These are phyloP conservation scores for Anarhynchus alexandrinus DNA, from an alignment of 2,113 vertebrate genomes.

Conservation along the genomic window DNA sequence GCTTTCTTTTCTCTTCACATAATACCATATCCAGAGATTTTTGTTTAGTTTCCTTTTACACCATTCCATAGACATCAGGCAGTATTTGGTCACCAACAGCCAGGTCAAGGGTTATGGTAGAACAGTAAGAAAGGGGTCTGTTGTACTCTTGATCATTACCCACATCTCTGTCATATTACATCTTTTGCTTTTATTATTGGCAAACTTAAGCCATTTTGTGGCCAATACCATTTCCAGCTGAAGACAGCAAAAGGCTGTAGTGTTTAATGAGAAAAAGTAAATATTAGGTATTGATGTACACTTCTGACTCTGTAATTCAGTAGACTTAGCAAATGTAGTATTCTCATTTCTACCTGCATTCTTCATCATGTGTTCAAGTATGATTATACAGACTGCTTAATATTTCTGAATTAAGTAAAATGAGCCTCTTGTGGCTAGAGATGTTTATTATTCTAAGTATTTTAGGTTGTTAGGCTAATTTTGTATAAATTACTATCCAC, in stretches of 20 bases:
- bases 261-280: not conserved
- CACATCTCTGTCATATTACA: not conserved
- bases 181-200: not conserved
- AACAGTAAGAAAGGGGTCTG: not conserved
- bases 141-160: too few species aligned
- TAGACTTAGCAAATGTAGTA: not conserved
- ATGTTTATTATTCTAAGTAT: slow-evolving; percentile 30
- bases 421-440: not conserved
- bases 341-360: not conserved
- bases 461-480: slow-evolving; percentile 31
- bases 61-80: not conserved
- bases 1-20: not conserved
- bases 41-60: not conserved
- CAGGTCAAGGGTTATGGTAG: not conserved
- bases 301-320: not conserved
- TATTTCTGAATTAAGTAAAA: not conserved
- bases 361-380: not conserved
- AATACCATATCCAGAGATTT: not conserved
- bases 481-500: not conserved
- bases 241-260: not conserved
- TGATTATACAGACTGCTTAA: not conserved
- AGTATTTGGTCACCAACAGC: not conserved
- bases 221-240: not conserved
- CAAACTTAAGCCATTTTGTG: not conserved
- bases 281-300: not conserved